These are phyloP conservation scores for Carassius gibelio DNA, from an alignment of 2,113 vertebrate species.

Conservation along the genomic window DNA sequence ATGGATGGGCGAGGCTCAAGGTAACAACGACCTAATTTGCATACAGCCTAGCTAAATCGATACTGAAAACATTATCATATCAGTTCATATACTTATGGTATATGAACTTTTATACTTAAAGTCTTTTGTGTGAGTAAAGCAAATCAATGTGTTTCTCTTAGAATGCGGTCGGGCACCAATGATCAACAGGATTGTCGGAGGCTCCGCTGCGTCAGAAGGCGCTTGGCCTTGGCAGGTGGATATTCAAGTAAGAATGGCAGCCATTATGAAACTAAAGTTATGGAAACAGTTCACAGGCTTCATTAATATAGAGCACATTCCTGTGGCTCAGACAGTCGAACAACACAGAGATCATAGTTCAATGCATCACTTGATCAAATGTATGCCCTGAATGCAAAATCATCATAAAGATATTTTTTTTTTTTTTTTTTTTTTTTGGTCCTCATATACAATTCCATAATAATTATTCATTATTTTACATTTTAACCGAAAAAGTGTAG, in stretches of 20 bases:
- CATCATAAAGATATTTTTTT: neutral
- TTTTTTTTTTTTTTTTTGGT: no score
- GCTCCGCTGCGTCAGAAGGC: conserved; percentile 63
- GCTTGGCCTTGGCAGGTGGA: conserved; percentile 87
- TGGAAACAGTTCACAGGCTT: neutral
- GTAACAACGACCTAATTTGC: conserved; percentile 46
- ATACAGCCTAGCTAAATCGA: neutral
- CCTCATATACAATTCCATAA: neutral
- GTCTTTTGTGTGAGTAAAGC: no score
- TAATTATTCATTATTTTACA: neutral
- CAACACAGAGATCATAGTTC: neutral
- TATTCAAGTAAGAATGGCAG: conserved; percentile 71
- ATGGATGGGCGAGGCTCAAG: conserved; percentile 55
- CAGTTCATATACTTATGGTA: neutral
- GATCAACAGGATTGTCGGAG: conserved; percentile 80
- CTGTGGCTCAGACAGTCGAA: no score
- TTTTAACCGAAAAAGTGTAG: no score
- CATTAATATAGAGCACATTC: neutral
- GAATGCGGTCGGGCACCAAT: conserved; percentile 67
- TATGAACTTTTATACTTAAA: no score
- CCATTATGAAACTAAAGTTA: neutral
- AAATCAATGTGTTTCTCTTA: conserved; percentile 24
- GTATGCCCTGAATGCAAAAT: neutral
- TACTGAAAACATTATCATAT: no score
- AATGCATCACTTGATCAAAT: neutral